phyloP scores from a whole-genome alignment of 2,888 invertebrate genomes.

The Heliconius hortense region DNA sequence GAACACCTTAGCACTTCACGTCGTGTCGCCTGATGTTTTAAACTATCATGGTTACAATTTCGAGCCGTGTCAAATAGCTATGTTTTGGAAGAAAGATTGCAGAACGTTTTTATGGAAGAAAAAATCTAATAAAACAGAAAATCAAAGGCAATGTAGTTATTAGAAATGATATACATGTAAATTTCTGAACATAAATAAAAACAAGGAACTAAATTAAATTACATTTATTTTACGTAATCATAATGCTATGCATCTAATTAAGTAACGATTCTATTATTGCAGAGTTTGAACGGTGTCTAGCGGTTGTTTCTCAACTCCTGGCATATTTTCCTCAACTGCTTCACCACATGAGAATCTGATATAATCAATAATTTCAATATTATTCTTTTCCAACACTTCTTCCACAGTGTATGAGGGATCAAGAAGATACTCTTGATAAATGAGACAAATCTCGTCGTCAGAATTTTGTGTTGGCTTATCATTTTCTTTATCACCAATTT shows the following conservation, averaged over 20 bases:
- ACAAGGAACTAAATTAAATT: conserved; percentile 14
- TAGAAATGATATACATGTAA: conserved; percentile 12
- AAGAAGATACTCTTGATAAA: conserved; percentile 93
- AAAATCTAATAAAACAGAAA: conserved; percentile 53
- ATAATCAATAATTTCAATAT: conserved; percentile 88
- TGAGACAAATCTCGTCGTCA: conserved; percentile 90
- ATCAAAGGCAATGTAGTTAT: conserved; percentile 46
- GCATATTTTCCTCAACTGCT: conserved; percentile 62
- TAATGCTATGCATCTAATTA: conserved; percentile 27
- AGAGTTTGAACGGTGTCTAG: conserved; percentile 84
- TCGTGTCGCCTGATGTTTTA: conserved; percentile 79
- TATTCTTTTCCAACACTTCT: conserved; percentile 85
- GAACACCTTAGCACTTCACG: conserved; percentile 68
- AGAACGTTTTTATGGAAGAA: conserved; percentile 85
- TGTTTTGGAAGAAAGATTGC: conserved; percentile 87
- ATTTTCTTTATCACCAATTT: conserved; percentile 84
- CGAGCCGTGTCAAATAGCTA: conserved; percentile 82
- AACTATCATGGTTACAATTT: conserved; percentile 81
- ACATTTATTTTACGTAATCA: conserved; percentile 39
- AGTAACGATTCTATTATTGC: conserved; percentile 68
- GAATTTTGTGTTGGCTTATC: conserved; percentile 84
- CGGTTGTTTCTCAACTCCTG: conserved; percentile 76
- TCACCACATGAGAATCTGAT: conserved; percentile 95
- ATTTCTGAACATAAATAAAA: conserved; percentile 23
- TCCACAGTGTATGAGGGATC: conserved; percentile 89